phyloP scores from a whole-genome alignment of 2,888 invertebrate genomes.

The Heteromyza rotundicornis region DNA sequence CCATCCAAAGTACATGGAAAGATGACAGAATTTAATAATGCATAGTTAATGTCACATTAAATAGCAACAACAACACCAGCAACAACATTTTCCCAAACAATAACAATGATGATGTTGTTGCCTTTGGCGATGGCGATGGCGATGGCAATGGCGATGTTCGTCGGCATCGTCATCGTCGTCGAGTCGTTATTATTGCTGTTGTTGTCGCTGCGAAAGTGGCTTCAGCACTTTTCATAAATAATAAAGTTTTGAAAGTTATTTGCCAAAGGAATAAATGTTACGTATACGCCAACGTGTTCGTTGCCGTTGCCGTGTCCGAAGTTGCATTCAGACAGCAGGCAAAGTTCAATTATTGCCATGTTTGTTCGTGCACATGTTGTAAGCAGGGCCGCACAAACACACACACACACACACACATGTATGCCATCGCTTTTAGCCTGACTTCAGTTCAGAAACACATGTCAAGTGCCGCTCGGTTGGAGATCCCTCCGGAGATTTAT shows the following conservation, averaged over 20 bases:
- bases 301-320: no score
- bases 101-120: neutral
- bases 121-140: neutral
- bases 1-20: no score
- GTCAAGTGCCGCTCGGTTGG: neutral
- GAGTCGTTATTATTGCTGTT: neutral
- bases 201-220: constrained; percentile 2
- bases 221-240: constrained; percentile 11
- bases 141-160: constrained; percentile 12
- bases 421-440: no score
- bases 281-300: constrained; percentile 12
- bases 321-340: no score
- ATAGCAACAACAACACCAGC: constrained; percentile 42
- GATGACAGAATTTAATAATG: constrained; percentile 2
- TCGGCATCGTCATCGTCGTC: constrained; percentile 10
- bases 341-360: no score
- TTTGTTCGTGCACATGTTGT: no score
- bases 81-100: constrained; percentile 39
- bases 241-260: constrained; percentile 4
- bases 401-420: constrained; percentile 1
- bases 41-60: constrained; percentile 31
- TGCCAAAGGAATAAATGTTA: constrained; percentile 7
- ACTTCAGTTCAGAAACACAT: neutral
- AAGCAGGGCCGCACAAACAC: neutral
- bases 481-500: constrained; percentile 2